Evolutionary conservation across 1,140 invertebrate species (phyloP), one percentile per base, ranked within the genome.

Genomic region (Lepeophtheirus salmonis): DNA sequence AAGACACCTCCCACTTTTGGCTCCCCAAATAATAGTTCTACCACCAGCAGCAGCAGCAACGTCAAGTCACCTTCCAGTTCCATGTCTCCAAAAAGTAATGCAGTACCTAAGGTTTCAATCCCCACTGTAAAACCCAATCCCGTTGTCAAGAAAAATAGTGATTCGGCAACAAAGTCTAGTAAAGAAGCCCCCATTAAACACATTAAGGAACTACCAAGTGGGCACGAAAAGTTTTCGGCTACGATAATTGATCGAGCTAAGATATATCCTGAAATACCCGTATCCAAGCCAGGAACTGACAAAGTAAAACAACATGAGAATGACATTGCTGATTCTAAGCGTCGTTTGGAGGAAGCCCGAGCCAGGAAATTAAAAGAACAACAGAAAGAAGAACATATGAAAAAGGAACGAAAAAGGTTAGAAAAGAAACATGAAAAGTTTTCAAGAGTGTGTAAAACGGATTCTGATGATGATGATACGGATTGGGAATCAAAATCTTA

Each of bases 261-360:
- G 14, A 22, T 54, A 14, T 54, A 20, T 22, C 52, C 52, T 3
- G 52, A 54, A 14, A 17, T 54, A 54, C 52, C 52, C n/a, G 16
- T 54, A 2, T 22, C 52, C 21, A 17, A 54, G 16, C 18, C 52
- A 3, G 22, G 23, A 20, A 22, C 17, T n/a, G 52, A 54, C 52
- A 54, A 54, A 22, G n/a, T 54, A 14, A 17, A 22, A 14, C 52
- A 54, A 14, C 52, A 54, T 14, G 21, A 54, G 16, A 22, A 20
- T 16, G 52, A 54, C 22, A 54, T 54, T 22, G 16, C 22, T 2
- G 52, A 54, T 17, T n/a, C 52, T 2, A 54, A 54, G 18, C 16
- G 22, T 17, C 18, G 52, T 20, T 22, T 54, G 2, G 52, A 54
- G 23, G 52, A 54, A 14, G 52, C 52, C 23, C 16, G 52, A 2